phyloP scores from a whole-genome alignment of 2,797 vertebrate species.

The Cossypha dichroa region DNA sequence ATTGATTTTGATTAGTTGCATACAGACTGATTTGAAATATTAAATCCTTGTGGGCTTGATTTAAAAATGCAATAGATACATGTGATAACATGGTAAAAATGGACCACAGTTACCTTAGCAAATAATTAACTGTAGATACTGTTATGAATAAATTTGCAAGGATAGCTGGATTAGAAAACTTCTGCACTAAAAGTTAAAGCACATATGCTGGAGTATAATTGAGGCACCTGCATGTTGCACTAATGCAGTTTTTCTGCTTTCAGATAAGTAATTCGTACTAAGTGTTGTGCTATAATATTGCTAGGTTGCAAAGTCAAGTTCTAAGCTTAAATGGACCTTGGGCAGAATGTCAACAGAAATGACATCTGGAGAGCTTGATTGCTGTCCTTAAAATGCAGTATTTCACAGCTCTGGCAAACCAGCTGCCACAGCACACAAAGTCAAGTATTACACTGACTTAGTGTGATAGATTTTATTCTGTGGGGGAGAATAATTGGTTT shows the following conservation, averaged over 20 bases:
- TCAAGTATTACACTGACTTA: not conserved
- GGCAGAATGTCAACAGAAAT: slow-evolving; percentile 35
- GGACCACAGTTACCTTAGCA: not conserved
- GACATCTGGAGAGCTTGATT: not conserved
- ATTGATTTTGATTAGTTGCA: not conserved
- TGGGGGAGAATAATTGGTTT: not conserved
- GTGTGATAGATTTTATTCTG: not conserved
- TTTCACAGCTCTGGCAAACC: not conserved
- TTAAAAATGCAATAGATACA: not conserved
- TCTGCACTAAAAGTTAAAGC: slow-evolving; percentile 27
- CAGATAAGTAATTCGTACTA: slow-evolving; percentile 45
- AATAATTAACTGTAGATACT: slow-evolving; percentile 1
- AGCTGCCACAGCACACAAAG: not conserved
- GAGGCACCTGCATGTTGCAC: slow-evolving; percentile 20
- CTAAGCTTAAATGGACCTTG: slow-evolving; percentile 18
- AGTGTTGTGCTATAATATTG: not conserved
- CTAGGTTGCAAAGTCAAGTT: not conserved
- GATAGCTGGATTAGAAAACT: slow-evolving; percentile 37
- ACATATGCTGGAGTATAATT: not conserved
- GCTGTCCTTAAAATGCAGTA: slow-evolving; percentile 26
- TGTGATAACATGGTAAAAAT: not conserved
- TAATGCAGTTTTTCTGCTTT: slow-evolving; percentile 36
- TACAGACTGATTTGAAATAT: not conserved
- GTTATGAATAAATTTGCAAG: not conserved
- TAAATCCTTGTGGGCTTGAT: not conserved